These are phyloP conservation scores for Aphelocoma coerulescens DNA, from an alignment of 2,113 vertebrate species.

Conservation along the genomic window DNA sequence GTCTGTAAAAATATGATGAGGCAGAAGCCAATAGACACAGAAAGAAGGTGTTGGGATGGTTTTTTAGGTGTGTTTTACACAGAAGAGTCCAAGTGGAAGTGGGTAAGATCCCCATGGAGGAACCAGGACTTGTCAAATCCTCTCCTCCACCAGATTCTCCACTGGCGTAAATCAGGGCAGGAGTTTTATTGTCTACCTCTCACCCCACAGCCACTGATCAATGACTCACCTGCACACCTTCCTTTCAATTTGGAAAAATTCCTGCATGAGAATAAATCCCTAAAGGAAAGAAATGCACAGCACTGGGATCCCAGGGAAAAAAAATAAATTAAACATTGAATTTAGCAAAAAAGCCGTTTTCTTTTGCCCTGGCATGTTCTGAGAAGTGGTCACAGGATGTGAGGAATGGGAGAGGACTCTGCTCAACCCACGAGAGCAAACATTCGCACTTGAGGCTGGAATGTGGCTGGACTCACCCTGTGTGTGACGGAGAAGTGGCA, in stretches of 20 bases:
- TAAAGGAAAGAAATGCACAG: background rate
- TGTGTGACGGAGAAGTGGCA: background rate
- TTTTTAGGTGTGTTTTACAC: background rate
- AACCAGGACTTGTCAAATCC: background rate
- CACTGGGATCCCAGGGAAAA: fast-evolving
- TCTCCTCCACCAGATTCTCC: background rate
- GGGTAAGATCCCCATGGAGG: background rate
- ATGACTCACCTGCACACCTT: background rate
- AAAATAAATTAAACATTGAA: background rate
- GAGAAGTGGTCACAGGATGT: background rate
- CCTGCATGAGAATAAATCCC: fast-evolving
- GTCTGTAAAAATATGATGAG: background rate
- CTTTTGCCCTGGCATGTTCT: background rate
- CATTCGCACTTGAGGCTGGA: background rate
- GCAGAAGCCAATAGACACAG: background rate
- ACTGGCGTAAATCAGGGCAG: background rate
- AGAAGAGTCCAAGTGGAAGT: background rate
- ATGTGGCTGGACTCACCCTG: background rate
- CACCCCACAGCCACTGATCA: background rate
- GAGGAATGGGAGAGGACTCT: background rate
- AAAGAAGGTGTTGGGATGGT: background rate
- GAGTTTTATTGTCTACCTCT: background rate
- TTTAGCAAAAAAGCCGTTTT: background rate
- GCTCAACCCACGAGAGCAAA: background rate
- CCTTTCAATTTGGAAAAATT: background rate